These are phyloP conservation scores for Sinonovacula constricta DNA, from an alignment of 1,140 invertebrate genomes.

Conservation along the genomic window DNA sequence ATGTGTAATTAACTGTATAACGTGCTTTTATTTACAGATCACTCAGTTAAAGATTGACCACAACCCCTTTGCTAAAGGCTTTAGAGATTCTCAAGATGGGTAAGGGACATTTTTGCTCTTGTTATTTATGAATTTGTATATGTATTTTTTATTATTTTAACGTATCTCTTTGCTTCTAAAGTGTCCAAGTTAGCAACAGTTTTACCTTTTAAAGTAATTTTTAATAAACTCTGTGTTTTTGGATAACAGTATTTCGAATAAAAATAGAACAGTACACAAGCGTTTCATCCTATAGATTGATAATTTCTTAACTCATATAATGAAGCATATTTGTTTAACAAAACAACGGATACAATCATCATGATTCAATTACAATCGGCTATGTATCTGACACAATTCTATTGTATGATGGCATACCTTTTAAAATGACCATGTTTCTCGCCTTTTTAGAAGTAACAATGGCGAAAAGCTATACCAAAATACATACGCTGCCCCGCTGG, in stretches of 20 bases:
- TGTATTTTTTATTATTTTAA: not conserved
- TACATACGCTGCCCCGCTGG: not conserved
- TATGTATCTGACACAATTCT: conserved; percentile 1
- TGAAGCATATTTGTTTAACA: too few relatives aligned
- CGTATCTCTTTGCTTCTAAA: not conserved
- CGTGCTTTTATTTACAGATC: conserved; percentile 86
- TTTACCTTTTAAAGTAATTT: not conserved
- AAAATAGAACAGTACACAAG: not conserved
- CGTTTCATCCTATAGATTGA: not conserved
- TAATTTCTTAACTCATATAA: too few relatives aligned
- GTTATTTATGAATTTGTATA: not conserved
- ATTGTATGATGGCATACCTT: conserved; percentile 2
- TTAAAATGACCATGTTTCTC: not conserved
- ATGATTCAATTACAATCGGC: too few relatives aligned
- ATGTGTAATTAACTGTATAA: too few relatives aligned
- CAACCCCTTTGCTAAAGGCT: conserved; percentile 99
- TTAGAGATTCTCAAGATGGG: conserved; percentile 87
- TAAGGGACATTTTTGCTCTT: conserved; percentile 23
- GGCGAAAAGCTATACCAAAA: not conserved
- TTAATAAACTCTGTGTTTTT: not conserved
- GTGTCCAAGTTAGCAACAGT: not conserved
- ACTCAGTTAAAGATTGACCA: conserved; percentile 99
- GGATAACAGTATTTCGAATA: not conserved
- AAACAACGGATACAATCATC: too few relatives aligned
- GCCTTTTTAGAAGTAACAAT: too few relatives aligned